Evolutionary conservation across 2,888 invertebrate genomes (phyloP).

Genomic region (Pristionchus mayeri): DNA sequence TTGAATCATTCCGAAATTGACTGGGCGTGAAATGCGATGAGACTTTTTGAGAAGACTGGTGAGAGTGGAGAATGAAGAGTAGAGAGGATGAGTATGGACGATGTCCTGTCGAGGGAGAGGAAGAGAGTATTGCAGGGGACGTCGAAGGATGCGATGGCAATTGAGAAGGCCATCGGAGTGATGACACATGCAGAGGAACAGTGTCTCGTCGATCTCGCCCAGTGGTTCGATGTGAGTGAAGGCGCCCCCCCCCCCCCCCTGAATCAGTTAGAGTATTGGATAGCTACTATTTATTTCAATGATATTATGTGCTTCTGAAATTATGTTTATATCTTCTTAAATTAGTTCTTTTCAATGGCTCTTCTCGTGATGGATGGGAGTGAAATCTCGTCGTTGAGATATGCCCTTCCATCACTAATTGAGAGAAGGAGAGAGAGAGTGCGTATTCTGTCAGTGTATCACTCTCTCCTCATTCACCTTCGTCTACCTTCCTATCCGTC

Average conservation of each 20-base stretch:
- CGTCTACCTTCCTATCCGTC: not conserved
- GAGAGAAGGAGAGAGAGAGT: not conserved
- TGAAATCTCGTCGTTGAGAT: not conserved
- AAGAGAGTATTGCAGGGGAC: slow-evolving; percentile 30
- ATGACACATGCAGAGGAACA: slow-evolving; percentile 44
- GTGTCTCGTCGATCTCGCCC: slow-evolving; percentile 34
- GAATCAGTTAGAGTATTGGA: too few species aligned
- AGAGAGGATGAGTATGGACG: not conserved
- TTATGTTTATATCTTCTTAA: too few species aligned
- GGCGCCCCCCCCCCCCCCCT: too few species aligned
- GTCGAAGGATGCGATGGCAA: slow-evolving; percentile 38
- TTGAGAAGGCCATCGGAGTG: slow-evolving; percentile 35
- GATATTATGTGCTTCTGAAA: too few species aligned
- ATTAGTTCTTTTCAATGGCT: too few species aligned
- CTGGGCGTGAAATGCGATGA: not conserved
- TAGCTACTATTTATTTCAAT: too few species aligned
- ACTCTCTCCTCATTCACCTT: not conserved
- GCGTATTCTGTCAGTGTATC: not conserved
- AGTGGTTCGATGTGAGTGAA: slow-evolving; percentile 47
- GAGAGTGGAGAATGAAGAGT: not conserved
- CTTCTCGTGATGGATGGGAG: not conserved
- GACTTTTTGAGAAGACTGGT: not conserved
- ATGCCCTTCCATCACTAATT: not conserved
- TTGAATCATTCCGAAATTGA: slow-evolving; percentile 21
- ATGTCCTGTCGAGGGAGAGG: not conserved